Evolutionary conservation across 2,797 vertebrate genomes (phyloP).

Genomic region (Sebastes oblongus): DNA sequence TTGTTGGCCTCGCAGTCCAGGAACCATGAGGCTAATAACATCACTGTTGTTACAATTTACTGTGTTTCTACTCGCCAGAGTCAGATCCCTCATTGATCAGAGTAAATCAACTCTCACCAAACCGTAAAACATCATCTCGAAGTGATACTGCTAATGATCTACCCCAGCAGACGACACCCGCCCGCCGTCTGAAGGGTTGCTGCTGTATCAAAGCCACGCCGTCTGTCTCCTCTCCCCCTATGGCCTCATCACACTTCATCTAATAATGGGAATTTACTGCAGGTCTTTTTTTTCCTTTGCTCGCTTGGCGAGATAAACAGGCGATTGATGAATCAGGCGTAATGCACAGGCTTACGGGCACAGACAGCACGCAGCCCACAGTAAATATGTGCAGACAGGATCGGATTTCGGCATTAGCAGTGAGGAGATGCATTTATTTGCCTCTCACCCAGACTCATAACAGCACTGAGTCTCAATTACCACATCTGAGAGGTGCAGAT

Average conservation of each 20-base stretch:
- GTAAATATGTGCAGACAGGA: constrained; percentile 82
- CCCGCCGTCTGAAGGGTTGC: constrained; percentile 60
- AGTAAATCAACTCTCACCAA: constrained; percentile 73
- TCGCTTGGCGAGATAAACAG: constrained; percentile 77
- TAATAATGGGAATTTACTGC: constrained; percentile 80
- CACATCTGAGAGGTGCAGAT: constrained; percentile 78
- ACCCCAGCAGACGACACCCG: constrained; percentile 52
- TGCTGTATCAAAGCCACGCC: constrained; percentile 61
- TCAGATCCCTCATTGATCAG: constrained; percentile 70
- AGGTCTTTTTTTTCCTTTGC: constrained; percentile 45
- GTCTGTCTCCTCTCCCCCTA: constrained; percentile 59
- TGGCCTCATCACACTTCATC: constrained; percentile 72
- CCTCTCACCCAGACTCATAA: constrained; percentile 76
- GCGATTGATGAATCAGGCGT: constrained; percentile 81
- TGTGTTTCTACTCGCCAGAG: constrained; percentile 62
- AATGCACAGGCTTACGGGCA: constrained; percentile 80
- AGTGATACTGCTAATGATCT: constrained; percentile 71
- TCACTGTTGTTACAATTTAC: constrained; percentile 74
- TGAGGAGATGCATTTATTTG: constrained; percentile 79
- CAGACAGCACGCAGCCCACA: constrained; percentile 72
- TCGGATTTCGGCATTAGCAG: constrained; percentile 79
- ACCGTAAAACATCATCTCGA: constrained; percentile 70
- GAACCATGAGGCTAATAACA: constrained; percentile 72
- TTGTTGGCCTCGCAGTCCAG: constrained; percentile 68
- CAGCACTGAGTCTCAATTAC: constrained; percentile 79